Evolutionary conservation across 2,113 vertebrate species (phyloP), one percentile per base, ranked within the genome.

Genomic region (Nothoprocta perdicaria): DNA sequence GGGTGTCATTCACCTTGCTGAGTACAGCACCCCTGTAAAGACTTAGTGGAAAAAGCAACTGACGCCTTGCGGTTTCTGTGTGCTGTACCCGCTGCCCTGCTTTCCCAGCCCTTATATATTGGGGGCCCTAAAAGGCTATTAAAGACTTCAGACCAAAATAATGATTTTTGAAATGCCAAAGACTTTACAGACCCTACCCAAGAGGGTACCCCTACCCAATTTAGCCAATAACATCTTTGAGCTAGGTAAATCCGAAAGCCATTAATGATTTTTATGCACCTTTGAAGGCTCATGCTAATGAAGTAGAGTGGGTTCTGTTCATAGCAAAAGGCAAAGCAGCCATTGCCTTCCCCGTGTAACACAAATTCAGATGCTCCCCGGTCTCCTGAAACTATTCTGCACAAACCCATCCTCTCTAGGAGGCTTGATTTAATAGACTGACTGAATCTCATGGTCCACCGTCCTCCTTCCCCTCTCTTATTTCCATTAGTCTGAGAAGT

Each of bases 91-190:
- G 3, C 35, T 72, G 41, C 31, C 62, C 80, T 90, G 80, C 41
- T 92, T 80, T 78, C 41, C 41, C 53, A 85, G 58, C 52, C 45
- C 57, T 79, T 82, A 33, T 55, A 26, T 62, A 12, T 57, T 31
- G 7, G 46, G 40, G 57, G 58, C 79, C 61, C 75, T 76, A 63
- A 90, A 94, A 84, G 62, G 35, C 21, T 57, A 8, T 90, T 90
- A 23, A 31, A 85, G 89, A 67, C 46, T 82, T 74, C 75, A 57
- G 41, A 85, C 41, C 72, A 88, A 67, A 63, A 62, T 75, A 85
- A 85, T 45, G 76, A 69, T 74, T 82, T 71, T 76, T 79, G 27
- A 76, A 88, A 75, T 94, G 80, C 62, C 52, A 67, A 18, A 75
- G 55, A 62, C 45, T 84, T 87, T 81, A 63, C 80, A 79, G 67